Evolutionary conservation across 2,888 invertebrate species (phyloP).

Genomic region (Endomychus coccineus): DNA sequence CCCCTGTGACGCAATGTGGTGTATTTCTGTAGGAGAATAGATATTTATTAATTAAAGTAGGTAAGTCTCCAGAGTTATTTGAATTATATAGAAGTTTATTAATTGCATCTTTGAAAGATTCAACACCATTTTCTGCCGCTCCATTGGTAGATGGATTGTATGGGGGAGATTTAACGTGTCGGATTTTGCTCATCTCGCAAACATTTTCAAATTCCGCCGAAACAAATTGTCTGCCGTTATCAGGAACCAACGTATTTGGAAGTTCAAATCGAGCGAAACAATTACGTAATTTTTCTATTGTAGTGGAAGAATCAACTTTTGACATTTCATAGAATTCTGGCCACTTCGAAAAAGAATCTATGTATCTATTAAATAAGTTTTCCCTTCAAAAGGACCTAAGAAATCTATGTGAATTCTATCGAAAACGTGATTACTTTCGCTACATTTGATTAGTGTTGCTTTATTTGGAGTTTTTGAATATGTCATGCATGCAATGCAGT

Average conservation of each 20-base stretch:
- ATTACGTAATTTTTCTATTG: constrained; percentile 10
- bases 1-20: constrained; percentile 8
- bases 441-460: background rate
- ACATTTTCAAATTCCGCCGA: constrained; percentile 7
- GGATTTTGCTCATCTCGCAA: too few relatives aligned
- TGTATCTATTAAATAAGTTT: constrained; percentile 6
- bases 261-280: constrained; percentile 11
- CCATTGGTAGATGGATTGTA: too few relatives aligned
- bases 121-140: background rate
- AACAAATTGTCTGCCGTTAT: constrained; percentile 8
- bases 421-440: too few relatives aligned
- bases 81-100: too few relatives aligned
- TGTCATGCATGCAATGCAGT: constrained; percentile 7
- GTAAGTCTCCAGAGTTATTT: too few relatives aligned
- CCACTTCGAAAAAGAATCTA: constrained; percentile 12
- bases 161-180: too few relatives aligned
- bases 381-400: constrained; percentile 9
- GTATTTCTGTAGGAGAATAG: constrained; percentile 12
- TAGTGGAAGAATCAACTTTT: constrained; percentile 2
- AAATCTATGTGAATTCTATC: constrained; percentile 11
- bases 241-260: constrained; percentile 5
- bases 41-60: too few relatives aligned
- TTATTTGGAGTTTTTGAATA: constrained; percentile 5
- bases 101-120: too few relatives aligned
- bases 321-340: constrained; percentile 8